These are phyloP conservation scores for Chironomus tepperi DNA, from an alignment of 1,140 invertebrate species.

Conservation along the genomic window DNA sequence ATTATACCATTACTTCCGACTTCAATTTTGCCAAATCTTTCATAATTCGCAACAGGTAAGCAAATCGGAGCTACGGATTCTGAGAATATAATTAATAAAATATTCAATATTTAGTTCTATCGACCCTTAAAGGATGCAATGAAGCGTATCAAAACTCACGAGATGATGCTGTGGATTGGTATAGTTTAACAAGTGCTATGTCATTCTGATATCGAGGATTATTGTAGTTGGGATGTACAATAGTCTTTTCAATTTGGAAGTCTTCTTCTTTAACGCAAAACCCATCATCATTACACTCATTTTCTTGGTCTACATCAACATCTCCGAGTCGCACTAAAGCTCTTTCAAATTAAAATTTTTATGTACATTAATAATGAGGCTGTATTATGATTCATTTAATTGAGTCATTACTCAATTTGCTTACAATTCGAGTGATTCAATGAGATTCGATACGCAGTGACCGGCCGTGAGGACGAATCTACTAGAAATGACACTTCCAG, in stretches of 20 bases:
- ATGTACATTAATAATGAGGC: too few species aligned
- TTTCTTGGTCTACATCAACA: conserved; percentile 42
- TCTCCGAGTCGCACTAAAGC: conserved; percentile 50
- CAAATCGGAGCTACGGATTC: conserved; percentile 44
- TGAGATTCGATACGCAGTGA: conserved; percentile 50
- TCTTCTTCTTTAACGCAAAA: conserved; percentile 50
- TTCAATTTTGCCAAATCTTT: conserved; percentile 32
- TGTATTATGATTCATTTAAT: not conserved
- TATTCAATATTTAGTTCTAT: too few species aligned
- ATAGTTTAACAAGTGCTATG: conserved; percentile 49
- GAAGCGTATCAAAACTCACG: conserved; percentile 24
- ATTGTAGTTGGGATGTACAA: conserved; percentile 48
- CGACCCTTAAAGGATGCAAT: conserved; percentile 25
- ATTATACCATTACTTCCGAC: conserved; percentile 42
- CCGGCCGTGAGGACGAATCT: conserved; percentile 55
- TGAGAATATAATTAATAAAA: conserved; percentile 28
- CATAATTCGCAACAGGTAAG: conserved; percentile 39
- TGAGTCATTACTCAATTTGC: conserved; percentile 29
- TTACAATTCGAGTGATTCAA: conserved; percentile 42
- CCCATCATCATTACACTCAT: conserved; percentile 45
- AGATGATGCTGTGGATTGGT: conserved; percentile 18
- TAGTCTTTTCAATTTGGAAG: conserved; percentile 40
- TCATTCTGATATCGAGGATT: conserved; percentile 53
- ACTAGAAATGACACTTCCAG: conserved; percentile 52
- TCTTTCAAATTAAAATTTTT: conserved; percentile 35